Percentiles rank a stretch among this genome's conserved stretches.
phyloP scores from a whole-genome alignment of 2,797 vertebrate genomes.

The Ctenosaura bakeri region DNA sequence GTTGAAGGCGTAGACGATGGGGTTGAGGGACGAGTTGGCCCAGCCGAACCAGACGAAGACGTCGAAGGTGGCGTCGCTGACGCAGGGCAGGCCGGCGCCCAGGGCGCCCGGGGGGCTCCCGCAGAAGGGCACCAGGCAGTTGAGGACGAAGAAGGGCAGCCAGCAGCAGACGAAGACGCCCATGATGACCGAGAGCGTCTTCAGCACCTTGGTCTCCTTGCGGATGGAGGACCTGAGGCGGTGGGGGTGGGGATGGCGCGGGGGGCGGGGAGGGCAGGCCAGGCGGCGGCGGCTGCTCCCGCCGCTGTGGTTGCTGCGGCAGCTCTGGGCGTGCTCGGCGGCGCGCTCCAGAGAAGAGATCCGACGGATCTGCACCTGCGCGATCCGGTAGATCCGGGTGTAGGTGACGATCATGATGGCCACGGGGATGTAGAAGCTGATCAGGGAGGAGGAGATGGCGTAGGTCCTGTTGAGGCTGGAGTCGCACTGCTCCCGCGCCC shows the following conservation, averaged over 20 bases:
- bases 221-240: conserved; percentile 82
- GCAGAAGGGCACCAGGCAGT: conserved; percentile 96
- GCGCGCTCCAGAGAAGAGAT: no score
- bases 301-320: conserved; percentile 78
- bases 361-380: no score
- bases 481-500: conserved; percentile 80
- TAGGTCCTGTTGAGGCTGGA: no score
- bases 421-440: conserved; percentile 98
- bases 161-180: conserved; percentile 97
- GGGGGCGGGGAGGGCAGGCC: conserved; percentile 77
- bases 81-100: conserved; percentile 87
- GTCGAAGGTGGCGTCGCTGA: conserved; percentile 94
- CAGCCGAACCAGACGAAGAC: conserved; percentile 98
- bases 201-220: conserved; percentile 94
- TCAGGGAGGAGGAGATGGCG: conserved; percentile 84
- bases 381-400: no score
- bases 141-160: conserved; percentile 95
- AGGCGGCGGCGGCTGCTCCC: conserved; percentile 12
- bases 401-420: conserved; percentile 93
- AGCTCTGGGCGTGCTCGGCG: conserved; percentile 89
- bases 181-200: conserved; percentile 95
- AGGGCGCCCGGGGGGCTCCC: conserved; percentile 77
- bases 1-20: conserved; percentile 96
- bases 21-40: conserved; percentile 96
- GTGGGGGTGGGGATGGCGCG: conserved; percentile 81